Evolutionary conservation across 2,888 invertebrate genomes (phyloP), one percentile per base, ranked within the genome.

Genomic region (Eulithis prunata): DNA sequence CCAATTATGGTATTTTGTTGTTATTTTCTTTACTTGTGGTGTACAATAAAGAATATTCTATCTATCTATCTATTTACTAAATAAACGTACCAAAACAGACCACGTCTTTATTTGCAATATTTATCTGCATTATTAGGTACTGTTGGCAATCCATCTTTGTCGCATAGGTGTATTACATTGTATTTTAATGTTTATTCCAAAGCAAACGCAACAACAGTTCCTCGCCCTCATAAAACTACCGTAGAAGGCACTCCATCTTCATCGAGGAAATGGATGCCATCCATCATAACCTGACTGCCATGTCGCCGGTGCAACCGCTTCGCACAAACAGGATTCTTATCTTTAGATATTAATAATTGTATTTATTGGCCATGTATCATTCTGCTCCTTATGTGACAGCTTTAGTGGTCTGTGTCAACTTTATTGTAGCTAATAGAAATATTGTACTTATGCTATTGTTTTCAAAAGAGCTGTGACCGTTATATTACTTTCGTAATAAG

Each of bases 161-260:
- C 12, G 14, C 21, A 59, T 21, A 13, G 7, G 10, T 41, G 32
- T n/a, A 28, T 38, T 47, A 63, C 63, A 67, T 52, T 57, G 63
- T 67, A 11, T 5, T 49, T 47, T 56, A 41, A 56, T 56, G 60
- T 47, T 47, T 60, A 52, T 66, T 56, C 56, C 14, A 32, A 63
- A 59, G 56, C 52, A 55, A 62, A 51, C 11, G 12, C 38, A 47
- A 49, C 57, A 47, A 41, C 55, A 61, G 66, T 68, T 68, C 61
- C 57, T 56, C 62, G 55, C 56, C 62, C 56, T 70, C 70, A 54
- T 72, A 67, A 72, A 71, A 57, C 58, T 63, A 54, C 56, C 56
- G 63, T 57, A 58, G 64, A 55, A 46, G 58, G 60, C 62, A 47
- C 57, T 54, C 32, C 61, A 68, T 61, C 63, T 61, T 64, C 64